Percentiles rank a stretch among this genome's conserved stretches.
These are phyloP conservation scores for Amphimedon queenslandica DNA, from an alignment of 37 sponge, comb jelly and placozoan genomes.

Conservation along the genomic window DNA sequence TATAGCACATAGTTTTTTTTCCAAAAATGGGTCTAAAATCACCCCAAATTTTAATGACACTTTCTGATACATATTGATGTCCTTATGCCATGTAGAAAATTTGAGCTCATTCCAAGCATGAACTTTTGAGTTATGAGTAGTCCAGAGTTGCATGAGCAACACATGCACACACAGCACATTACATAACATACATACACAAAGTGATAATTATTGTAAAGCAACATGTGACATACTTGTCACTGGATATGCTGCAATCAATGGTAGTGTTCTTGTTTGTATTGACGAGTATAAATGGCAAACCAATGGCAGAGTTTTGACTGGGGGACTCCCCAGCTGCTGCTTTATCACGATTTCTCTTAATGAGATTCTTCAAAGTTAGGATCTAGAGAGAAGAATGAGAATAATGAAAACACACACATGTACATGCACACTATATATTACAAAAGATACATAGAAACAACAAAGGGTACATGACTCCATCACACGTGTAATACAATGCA, in stretches of 20 bases:
- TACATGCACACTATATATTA: too few relatives aligned
- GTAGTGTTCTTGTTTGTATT: slow-evolving; percentile 82
- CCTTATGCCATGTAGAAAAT: too few relatives aligned
- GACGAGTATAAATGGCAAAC: slow-evolving; percentile 81
- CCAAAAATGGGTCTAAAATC: too few relatives aligned
- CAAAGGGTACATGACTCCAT: too few relatives aligned
- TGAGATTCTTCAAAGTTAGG: slow-evolving; percentile 76
- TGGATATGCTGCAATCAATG: slow-evolving; percentile 94
- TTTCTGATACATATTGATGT: too few relatives aligned
- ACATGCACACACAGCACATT: not conserved
- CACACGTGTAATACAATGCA: too few relatives aligned
- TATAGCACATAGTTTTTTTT: too few relatives aligned
- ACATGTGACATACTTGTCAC: slow-evolving; percentile 77
- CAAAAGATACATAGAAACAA: too few relatives aligned
- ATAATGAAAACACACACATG: not conserved
- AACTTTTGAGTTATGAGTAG: too few relatives aligned
- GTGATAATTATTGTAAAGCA: too few relatives aligned
- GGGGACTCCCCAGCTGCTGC: slow-evolving; percentile 53
- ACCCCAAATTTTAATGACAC: too few relatives aligned
- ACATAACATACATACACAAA: not conserved
- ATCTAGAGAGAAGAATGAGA: slow-evolving; percentile 40
- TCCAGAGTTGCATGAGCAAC: not conserved
- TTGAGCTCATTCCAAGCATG: too few relatives aligned
- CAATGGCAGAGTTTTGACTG: slow-evolving; percentile 79
- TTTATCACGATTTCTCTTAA: slow-evolving; percentile 81